Evolutionary conservation across 2,113 vertebrate genomes (phyloP).

Genomic region (Passer domesticus): DNA sequence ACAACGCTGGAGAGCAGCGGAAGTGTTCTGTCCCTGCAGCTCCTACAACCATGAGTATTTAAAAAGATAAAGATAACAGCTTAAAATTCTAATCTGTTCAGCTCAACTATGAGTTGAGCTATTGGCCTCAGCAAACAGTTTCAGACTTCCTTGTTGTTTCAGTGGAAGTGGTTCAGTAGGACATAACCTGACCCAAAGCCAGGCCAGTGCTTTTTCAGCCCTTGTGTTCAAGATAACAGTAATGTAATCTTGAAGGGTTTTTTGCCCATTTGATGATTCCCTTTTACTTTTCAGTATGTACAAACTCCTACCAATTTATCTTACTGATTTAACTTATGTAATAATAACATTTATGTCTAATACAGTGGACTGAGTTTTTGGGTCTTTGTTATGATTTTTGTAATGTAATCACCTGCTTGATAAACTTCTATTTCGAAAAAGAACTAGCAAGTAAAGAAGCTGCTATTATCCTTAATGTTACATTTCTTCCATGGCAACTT

Average conservation of each 20-base stretch:
- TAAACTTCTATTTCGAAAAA: background rate
- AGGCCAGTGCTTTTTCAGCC: background rate
- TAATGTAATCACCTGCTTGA: background rate
- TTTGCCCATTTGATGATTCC: background rate
- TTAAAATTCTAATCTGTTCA: conserved; percentile 24
- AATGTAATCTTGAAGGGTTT: background rate
- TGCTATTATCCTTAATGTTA: background rate
- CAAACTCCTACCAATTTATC: background rate
- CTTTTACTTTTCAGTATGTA: background rate
- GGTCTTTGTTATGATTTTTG: background rate
- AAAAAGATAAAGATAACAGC: conserved; percentile 1
- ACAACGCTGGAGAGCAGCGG: background rate
- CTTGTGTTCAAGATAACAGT: background rate
- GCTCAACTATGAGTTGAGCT: background rate
- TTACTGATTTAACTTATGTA: background rate
- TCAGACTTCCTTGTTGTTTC: conserved; percentile 4
- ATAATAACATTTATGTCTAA: background rate
- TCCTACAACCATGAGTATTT: background rate
- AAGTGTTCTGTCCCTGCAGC: background rate
- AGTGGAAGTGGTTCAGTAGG: background rate
- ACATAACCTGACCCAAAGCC: background rate
- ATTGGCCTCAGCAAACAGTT: background rate
- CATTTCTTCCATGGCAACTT: background rate
- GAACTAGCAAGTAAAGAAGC: background rate
- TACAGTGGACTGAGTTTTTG: background rate